A percentile compares a stretch with the other conserved stretches of the same genome.
These are phyloP conservation scores for Saguinus midas DNA, from an alignment of 2,113 vertebrate genomes.

Conservation along the genomic window DNA sequence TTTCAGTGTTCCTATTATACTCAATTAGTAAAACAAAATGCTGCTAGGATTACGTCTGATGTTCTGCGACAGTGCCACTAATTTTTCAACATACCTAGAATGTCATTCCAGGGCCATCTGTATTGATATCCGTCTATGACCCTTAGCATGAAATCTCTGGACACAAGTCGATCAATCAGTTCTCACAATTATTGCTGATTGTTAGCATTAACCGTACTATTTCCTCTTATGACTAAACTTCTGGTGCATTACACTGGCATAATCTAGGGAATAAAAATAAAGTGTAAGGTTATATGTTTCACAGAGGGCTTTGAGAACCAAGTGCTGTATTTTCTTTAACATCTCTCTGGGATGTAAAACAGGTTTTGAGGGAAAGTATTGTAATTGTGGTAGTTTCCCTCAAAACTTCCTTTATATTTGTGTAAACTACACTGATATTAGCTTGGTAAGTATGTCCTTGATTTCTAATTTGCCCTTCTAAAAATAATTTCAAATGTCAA, in stretches of 20 bases:
- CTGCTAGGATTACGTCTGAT: neutral
- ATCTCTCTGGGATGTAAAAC: neutral
- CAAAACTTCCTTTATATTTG: neutral
- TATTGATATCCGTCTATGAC: neutral
- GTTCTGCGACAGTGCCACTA: neutral
- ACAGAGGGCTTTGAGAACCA: neutral
- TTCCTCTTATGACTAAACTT: neutral
- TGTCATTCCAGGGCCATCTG: neutral
- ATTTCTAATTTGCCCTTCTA: constrained; percentile 70
- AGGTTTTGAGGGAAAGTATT: neutral
- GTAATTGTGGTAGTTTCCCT: constrained; percentile 16
- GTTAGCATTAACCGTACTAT: neutral
- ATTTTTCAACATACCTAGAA: neutral
- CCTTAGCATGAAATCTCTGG: neutral
- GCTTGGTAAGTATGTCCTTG: constrained; percentile 35
- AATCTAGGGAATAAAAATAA: constrained; percentile 3
- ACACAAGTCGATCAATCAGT: neutral
- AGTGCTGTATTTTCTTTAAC: neutral
- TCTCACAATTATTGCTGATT: neutral
- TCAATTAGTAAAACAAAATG: neutral
- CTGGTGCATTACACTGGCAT: neutral
- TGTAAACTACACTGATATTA: constrained; percentile 39
- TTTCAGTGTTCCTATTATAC: neutral
- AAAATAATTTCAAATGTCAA: constrained; percentile 64
- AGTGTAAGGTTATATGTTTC: neutral